phyloP scores from a whole-genome alignment of 2,113 vertebrate genomes.

The Crypturellus undulatus region DNA sequence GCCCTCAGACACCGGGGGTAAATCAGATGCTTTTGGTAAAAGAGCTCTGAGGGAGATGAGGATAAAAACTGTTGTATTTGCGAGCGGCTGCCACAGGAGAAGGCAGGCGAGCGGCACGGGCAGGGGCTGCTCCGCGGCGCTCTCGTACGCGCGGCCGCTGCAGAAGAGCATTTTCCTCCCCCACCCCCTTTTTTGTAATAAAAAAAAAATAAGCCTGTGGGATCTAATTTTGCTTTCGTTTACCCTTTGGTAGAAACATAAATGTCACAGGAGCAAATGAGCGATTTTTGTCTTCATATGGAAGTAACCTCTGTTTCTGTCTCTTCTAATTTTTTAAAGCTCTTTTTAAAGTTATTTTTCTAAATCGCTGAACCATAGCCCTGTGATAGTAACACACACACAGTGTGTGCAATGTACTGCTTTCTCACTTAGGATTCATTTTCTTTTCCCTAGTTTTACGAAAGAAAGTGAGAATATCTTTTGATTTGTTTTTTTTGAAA shows the following conservation, averaged over 20 bases:
- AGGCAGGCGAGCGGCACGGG: neutral
- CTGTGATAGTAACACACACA: neutral
- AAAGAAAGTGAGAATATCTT: neutral
- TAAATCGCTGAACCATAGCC: neutral
- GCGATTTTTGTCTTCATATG: constrained; percentile 25
- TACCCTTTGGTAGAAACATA: constrained; percentile 58
- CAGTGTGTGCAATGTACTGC: neutral
- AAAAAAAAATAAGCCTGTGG: constrained; percentile 22
- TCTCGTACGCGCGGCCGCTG: constrained; percentile 32
- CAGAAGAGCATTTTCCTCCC: neutral
- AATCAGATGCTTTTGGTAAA: neutral
- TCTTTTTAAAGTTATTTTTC: constrained; percentile 58
- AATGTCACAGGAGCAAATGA: constrained; percentile 59
- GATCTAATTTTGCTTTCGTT: constrained; percentile 66
- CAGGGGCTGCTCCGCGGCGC: neutral
- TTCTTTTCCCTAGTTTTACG: neutral
- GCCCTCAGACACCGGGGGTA: neutral
- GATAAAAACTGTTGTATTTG: neutral
- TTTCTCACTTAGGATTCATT: neutral
- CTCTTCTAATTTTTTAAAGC: neutral
- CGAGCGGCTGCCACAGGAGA: neutral
- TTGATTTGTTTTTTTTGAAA: neutral
- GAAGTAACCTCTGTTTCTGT: constrained; percentile 39
- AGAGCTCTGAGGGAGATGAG: neutral
- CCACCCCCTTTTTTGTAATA: neutral